Conservation (phyloP, 2,797 vertebrate species). For the Sebastes flavidus region DNA sequence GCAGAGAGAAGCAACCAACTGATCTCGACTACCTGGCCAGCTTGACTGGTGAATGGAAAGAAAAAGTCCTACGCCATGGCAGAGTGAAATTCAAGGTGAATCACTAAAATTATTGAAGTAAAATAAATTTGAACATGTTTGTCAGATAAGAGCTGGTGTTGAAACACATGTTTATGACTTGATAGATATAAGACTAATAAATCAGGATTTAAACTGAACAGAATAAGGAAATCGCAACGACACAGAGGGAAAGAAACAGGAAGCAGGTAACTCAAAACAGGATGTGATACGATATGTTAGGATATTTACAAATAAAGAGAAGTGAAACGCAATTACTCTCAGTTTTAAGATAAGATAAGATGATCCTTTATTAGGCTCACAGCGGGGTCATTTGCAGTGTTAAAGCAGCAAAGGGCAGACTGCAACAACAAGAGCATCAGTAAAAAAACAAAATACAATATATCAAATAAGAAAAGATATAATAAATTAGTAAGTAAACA, state of each 20-base stretch:
- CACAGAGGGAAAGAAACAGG: not conserved
- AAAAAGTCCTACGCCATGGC: not conserved
- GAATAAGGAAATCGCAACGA: not conserved
- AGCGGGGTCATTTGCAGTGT: too few species aligned
- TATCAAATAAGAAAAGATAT: too few species aligned
- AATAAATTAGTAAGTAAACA: too few species aligned
- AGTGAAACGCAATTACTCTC: not conserved
- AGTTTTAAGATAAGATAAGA: not conserved
- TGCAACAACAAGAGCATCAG: too few species aligned
- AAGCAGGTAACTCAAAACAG: not conserved
- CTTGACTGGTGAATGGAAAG: not conserved
- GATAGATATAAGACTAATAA: not conserved
- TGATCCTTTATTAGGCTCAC: too few species aligned
- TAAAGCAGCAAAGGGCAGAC: too few species aligned
- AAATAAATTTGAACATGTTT: not conserved
- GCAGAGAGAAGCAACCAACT: not conserved
- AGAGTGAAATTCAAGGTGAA: constrained; percentile 4
- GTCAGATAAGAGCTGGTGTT: not conserved
- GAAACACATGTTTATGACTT: not conserved
- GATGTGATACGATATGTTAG: not conserved
- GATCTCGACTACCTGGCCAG: not conserved
- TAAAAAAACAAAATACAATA: too few species aligned
- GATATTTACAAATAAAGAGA: not conserved
- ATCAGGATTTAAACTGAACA: not conserved
- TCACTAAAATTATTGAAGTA: not conserved